These are phyloP conservation scores for Tetropium fuscum DNA, from an alignment of 2,888 invertebrate species.

Conservation along the genomic window DNA sequence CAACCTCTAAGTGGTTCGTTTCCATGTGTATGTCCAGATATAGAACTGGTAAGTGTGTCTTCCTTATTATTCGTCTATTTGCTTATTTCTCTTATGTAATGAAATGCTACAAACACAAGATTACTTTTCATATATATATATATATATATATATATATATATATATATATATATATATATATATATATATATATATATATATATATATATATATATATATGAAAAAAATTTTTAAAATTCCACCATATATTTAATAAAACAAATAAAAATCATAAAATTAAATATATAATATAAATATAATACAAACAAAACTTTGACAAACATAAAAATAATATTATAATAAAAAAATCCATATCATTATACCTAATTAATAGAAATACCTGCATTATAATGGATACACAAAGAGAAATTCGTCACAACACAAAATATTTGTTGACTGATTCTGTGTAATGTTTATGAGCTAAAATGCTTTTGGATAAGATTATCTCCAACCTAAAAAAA, in stretches of 20 bases:
- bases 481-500: slow-evolving; percentile 32
- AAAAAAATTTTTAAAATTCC: no score
- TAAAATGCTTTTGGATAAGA: slow-evolving; percentile 35
- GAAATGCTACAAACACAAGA: no score
- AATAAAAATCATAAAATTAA: not conserved
- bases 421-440: not conserved
- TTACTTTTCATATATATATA: no score
- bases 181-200: no score
- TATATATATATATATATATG: no score
- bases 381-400: not conserved
- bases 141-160: no score
- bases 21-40: no score
- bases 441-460: slow-evolving; percentile 32
- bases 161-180: no score
- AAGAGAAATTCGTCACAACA: not conserved
- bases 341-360: not conserved
- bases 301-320: not conserved
- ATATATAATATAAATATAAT: not conserved
- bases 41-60: no score
- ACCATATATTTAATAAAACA: slow-evolving; percentile 1
- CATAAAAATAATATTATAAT: not conserved
- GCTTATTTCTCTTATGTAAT: no score
- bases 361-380: not conserved
- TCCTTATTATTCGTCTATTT: no score
- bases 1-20: no score